phyloP scores from a whole-genome alignment of 2,797 vertebrate genomes.

The Cossypha heuglini region DNA sequence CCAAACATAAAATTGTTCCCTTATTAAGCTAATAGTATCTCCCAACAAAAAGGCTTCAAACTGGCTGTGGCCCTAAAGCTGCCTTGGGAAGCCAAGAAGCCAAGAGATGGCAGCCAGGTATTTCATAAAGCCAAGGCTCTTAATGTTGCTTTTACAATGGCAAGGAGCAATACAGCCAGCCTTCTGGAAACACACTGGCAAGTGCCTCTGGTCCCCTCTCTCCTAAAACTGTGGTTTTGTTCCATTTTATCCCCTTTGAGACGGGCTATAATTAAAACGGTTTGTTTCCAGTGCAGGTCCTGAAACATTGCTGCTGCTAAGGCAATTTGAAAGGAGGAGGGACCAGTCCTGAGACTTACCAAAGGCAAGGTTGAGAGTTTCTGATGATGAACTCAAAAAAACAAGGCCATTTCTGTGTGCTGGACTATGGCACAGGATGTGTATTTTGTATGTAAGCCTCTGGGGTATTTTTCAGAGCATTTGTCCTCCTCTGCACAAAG shows the following conservation, averaged over 20 bases:
- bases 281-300: neutral
- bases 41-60: neutral
- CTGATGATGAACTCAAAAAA: neutral
- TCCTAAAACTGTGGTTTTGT: neutral
- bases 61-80: neutral
- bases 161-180: neutral
- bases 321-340: neutral
- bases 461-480: neutral
- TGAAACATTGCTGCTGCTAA: neutral
- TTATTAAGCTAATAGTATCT: neutral
- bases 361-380: neutral
- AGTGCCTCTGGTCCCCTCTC: neutral
- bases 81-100: neutral
- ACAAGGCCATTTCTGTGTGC: neutral
- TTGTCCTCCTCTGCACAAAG: neutral
- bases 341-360: neutral
- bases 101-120: neutral
- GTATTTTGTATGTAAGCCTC: neutral
- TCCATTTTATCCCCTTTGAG: neutral
- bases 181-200: neutral
- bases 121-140: neutral
- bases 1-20: neutral
- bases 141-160: neutral
- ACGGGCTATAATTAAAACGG: neutral
- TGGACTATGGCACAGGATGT: accelerated